Conservation (phyloP, 2,888 invertebrate species). For the Tridacna gigas region DNA sequence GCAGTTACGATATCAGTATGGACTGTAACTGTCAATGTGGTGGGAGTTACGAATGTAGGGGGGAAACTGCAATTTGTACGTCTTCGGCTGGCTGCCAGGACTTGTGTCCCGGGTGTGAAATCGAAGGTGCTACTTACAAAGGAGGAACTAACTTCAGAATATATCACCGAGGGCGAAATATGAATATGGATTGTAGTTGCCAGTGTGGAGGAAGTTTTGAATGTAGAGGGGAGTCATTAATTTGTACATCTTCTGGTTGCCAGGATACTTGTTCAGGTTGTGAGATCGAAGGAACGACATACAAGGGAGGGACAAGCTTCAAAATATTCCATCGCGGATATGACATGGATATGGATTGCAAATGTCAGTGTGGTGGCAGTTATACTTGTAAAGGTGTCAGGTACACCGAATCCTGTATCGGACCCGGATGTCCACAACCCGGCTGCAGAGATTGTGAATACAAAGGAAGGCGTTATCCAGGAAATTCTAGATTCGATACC, state of each 20-base stretch:
- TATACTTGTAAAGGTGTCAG: slow-evolving; percentile 51
- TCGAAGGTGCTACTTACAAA: slow-evolving; percentile 49
- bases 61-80: slow-evolving; percentile 27
- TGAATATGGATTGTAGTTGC: slow-evolving; percentile 61
- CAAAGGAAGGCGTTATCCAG: slow-evolving; percentile 43
- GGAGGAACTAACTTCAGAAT: slow-evolving; percentile 53
- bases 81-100: slow-evolving; percentile 44
- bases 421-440: slow-evolving; percentile 39
- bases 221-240: slow-evolving; percentile 50
- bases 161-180: slow-evolving; percentile 38
- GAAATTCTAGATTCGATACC: slow-evolving; percentile 57
- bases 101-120: slow-evolving; percentile 47
- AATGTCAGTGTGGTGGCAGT: slow-evolving; percentile 56
- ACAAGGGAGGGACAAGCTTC: slow-evolving; percentile 44
- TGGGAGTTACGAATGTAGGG: slow-evolving; percentile 57
- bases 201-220: slow-evolving; percentile 62
- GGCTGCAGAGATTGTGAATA: slow-evolving; percentile 52
- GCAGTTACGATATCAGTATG: slow-evolving; percentile 48
- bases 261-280: slow-evolving; percentile 43
- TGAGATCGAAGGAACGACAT: slow-evolving; percentile 31
- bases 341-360: slow-evolving; percentile 46
- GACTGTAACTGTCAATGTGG: slow-evolving; percentile 55
- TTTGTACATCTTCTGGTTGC: slow-evolving; percentile 51
- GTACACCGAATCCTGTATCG: slow-evolving; percentile 32
- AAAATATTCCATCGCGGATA: slow-evolving; percentile 46